Evolutionary conservation across 2,797 vertebrate species (phyloP).

Genomic region (Prunella strophiata): DNA sequence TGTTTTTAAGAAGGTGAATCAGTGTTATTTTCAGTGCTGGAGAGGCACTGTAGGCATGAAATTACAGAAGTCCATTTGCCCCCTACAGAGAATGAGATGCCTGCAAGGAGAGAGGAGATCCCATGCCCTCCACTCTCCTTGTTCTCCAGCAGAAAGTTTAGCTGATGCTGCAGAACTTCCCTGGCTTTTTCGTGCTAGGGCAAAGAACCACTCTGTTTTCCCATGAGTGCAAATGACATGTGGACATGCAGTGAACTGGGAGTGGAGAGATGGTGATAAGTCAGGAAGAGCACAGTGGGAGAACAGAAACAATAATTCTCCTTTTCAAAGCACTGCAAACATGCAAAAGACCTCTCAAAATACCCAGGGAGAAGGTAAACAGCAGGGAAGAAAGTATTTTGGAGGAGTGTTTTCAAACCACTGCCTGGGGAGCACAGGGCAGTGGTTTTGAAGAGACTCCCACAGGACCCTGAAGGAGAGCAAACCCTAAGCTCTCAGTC

Average conservation of each 20-base stretch:
- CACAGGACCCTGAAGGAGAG: not conserved
- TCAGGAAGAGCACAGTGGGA: not conserved
- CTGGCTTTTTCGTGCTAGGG: not conserved
- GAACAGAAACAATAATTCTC: not conserved
- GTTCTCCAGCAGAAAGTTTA: not conserved
- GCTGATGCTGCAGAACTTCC: constrained; percentile 9
- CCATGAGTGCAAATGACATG: not conserved
- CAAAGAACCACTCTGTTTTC: not conserved
- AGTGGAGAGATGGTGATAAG: not conserved
- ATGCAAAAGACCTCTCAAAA: not conserved
- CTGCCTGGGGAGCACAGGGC: not conserved
- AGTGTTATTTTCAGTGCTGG: not conserved
- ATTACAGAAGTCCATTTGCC: not conserved
- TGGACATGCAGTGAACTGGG: not conserved
- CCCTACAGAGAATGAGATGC: not conserved
- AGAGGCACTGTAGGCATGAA: not conserved
- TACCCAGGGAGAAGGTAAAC: not conserved
- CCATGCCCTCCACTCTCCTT: not conserved
- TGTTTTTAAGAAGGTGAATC: not conserved
- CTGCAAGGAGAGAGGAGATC: not conserved
- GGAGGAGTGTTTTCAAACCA: not conserved
- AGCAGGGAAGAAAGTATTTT: not conserved
- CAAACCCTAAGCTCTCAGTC: not conserved
- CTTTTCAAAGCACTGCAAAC: not conserved
- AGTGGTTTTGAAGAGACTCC: not conserved